These are phyloP conservation scores for Perithous albicinctus DNA, from an alignment of 2,888 invertebrate species.

Conservation along the genomic window DNA sequence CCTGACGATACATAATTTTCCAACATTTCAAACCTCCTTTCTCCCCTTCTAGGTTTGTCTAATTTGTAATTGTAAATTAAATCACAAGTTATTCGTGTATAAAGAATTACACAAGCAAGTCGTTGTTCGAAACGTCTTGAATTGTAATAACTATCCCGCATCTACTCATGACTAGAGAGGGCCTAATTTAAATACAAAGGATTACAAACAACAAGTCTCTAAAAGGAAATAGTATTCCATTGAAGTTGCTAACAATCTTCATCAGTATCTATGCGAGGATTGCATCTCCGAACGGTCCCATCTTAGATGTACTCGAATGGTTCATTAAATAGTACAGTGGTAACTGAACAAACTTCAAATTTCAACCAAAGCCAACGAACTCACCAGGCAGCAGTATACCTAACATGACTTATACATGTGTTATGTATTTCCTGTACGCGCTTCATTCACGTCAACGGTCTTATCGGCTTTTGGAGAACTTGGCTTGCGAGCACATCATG, in stretches of 20 bases:
- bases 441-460: constrained; percentile 31
- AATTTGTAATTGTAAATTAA: too few relatives aligned
- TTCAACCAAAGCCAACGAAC: neutral
- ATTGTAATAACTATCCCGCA: too few relatives aligned
- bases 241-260: neutral
- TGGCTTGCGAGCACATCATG: constrained; percentile 13
- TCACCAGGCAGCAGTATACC: neutral
- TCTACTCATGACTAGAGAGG: neutral
- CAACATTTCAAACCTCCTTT: too few relatives aligned
- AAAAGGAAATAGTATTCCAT: neutral
- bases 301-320: neutral
- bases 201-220: neutral
- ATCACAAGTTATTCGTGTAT: too few relatives aligned
- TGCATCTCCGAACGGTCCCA: neutral
- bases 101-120: too few relatives aligned
- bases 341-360: constrained; percentile 2
- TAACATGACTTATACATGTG: neutral
- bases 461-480: constrained; percentile 26
- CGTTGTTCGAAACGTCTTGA: too few relatives aligned
- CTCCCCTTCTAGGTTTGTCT: too few relatives aligned
- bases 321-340: neutral
- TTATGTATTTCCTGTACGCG: neutral
- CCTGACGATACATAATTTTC: too few relatives aligned
- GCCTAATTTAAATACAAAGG: neutral
- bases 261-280: neutral